phyloP scores from a whole-genome alignment of 2,113 vertebrate species.

The Rattus norvegicus region DNA sequence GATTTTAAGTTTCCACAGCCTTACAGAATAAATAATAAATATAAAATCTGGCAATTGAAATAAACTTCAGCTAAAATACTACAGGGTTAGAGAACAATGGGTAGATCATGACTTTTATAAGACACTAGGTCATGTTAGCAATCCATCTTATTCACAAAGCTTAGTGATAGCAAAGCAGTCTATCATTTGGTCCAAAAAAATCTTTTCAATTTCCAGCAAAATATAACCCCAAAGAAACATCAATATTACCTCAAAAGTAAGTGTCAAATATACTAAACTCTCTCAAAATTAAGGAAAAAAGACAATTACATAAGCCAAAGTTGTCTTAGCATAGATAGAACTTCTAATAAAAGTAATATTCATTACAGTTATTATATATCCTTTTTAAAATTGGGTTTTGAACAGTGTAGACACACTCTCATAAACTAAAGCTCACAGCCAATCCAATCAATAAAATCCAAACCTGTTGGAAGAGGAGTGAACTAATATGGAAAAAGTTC shows the following conservation, averaged over 20 bases:
- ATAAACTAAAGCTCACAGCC: background rate
- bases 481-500: background rate
- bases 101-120: background rate
- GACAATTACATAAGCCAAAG: constrained; percentile 38
- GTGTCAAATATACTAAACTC: constrained; percentile 35
- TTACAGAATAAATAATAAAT: constrained; percentile 28
- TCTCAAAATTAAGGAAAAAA: constrained; percentile 59
- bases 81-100: background rate
- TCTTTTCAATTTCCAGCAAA: constrained; percentile 64
- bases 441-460: background rate
- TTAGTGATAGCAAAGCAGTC: constrained; percentile 43
- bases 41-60: background rate
- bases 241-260: constrained; percentile 72
- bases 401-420: constrained; percentile 19
- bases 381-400: constrained; percentile 53
- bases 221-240: constrained; percentile 68
- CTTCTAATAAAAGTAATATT: constrained; percentile 62
- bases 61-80: background rate
- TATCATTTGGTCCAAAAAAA: constrained; percentile 59
- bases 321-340: constrained; percentile 14
- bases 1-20: background rate
- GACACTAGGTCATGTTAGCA: background rate
- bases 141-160: background rate
- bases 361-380: constrained; percentile 44
- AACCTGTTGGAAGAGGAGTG: background rate